Conservation (phyloP, 2,797 vertebrate species). For the Leptodactylus fallax region DNA sequence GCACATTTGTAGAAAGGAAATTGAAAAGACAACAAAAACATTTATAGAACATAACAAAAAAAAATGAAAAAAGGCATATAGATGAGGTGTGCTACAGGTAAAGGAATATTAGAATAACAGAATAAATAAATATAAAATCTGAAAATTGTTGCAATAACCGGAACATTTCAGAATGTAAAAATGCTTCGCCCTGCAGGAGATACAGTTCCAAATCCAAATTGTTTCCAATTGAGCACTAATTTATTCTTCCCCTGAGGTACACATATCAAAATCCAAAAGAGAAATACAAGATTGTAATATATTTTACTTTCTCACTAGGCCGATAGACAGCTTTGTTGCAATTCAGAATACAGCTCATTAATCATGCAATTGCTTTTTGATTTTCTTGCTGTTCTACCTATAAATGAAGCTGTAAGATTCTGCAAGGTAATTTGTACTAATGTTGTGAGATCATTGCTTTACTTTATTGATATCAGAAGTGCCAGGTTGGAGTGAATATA, state of each 20-base stretch:
- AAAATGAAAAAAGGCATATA: not conserved
- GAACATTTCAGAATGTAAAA: slow-evolving; percentile 40
- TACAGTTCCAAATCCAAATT: slow-evolving; percentile 54
- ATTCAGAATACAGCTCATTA: slow-evolving; percentile 49
- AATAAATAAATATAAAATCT: slow-evolving; percentile 15
- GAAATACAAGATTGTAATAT: slow-evolving; percentile 43
- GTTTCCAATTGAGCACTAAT: slow-evolving; percentile 59
- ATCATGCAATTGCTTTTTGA: slow-evolving; percentile 52
- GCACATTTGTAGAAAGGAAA: not conserved
- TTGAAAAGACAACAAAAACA: not conserved
- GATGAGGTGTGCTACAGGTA: not conserved
- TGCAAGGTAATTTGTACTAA: slow-evolving; percentile 48
- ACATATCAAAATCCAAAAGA: slow-evolving; percentile 47
- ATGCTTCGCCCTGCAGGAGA: slow-evolving; percentile 52
- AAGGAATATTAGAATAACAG: not conserved
- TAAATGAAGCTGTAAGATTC: slow-evolving; percentile 33
- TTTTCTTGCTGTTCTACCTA: slow-evolving; percentile 44
- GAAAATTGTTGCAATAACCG: slow-evolving; percentile 18
- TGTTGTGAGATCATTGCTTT: slow-evolving; percentile 43
- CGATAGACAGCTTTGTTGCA: slow-evolving; percentile 44
- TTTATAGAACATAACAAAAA: not conserved
- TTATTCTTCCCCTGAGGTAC: slow-evolving; percentile 52
- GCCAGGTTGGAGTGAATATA: slow-evolving; percentile 30
- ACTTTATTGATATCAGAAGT: slow-evolving; percentile 36
- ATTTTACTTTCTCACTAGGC: slow-evolving; percentile 39